A percentile compares a stretch with the other conserved stretches of the same genome.
phyloP scores from a whole-genome alignment of 2,113 vertebrate genomes.

The Abramis brama region DNA sequence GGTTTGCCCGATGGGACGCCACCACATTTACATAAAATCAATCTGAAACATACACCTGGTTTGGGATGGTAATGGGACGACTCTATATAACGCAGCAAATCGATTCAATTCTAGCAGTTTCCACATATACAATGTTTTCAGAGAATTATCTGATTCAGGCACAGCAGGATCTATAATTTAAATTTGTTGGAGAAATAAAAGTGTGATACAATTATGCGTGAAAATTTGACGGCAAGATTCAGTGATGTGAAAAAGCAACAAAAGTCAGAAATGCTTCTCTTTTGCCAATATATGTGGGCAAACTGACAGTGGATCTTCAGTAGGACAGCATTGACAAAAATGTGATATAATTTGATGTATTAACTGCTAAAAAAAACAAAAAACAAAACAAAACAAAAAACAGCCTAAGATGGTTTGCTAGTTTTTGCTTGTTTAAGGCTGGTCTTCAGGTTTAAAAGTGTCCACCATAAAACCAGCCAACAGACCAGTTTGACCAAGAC shows the following conservation, averaged over 20 bases:
- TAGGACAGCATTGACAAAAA: not conserved
- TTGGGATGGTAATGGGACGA: conserved; percentile 20
- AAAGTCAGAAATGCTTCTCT: not conserved
- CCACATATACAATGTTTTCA: not conserved
- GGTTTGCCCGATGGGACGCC: conserved; percentile 1
- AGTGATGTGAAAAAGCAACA: not conserved
- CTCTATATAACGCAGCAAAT: conserved; percentile 4
- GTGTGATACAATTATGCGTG: conserved; percentile 6
- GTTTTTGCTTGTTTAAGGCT: not conserved
- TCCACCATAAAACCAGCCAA: not conserved
- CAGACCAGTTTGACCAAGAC: not conserved
- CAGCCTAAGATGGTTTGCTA: not conserved
- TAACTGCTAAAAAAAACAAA: not conserved
- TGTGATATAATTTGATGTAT: not conserved
- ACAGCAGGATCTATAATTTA: not conserved
- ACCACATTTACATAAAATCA: conserved; percentile 48
- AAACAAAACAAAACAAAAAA: no score
- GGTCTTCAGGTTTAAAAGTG: not conserved
- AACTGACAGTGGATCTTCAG: not conserved
- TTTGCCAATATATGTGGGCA: not conserved
- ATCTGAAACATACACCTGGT: conserved; percentile 39
- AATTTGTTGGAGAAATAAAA: conserved; percentile 2
- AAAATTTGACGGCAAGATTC: not conserved
- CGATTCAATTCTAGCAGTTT: conserved; percentile 10
- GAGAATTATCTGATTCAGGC: not conserved